Evolutionary conservation across 1,140 invertebrate species (phyloP).

Genomic region (Luehdorfia chinensis): DNA sequence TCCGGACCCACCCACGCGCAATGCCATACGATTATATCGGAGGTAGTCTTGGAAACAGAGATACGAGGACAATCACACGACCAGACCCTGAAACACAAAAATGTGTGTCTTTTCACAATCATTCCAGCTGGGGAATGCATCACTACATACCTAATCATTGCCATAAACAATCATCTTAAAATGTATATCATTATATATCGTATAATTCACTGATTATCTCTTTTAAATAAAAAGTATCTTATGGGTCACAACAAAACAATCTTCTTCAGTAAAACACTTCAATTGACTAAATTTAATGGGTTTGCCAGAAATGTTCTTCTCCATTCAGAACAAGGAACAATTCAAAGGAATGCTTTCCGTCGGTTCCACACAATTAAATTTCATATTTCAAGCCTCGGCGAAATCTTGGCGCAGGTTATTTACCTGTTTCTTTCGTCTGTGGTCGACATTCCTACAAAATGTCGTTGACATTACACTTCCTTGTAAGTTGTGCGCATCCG

Average conservation of each 20-base stretch:
- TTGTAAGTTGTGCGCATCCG: not conserved
- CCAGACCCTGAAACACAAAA: too few relatives aligned
- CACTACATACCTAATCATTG: too few relatives aligned
- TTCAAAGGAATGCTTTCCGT: constrained; percentile 1
- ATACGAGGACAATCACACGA: too few relatives aligned
- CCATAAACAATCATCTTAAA: too few relatives aligned
- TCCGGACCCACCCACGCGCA: too few relatives aligned
- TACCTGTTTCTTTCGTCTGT: not conserved
- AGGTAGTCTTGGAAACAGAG: too few relatives aligned
- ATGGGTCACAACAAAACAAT: constrained; percentile 8
- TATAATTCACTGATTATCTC: too few relatives aligned
- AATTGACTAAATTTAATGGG: constrained; percentile 11
- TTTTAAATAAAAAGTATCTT: too few relatives aligned
- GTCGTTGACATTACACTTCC: constrained; percentile 12
- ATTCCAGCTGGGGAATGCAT: too few relatives aligned
- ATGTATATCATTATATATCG: too few relatives aligned
- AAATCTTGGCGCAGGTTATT: not conserved
- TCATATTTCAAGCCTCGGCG: not conserved
- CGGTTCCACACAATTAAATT: constrained; percentile 8
- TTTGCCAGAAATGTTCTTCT: constrained; percentile 1
- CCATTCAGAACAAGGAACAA: constrained; percentile 1
- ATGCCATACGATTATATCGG: too few relatives aligned
- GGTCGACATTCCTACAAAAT: not conserved
- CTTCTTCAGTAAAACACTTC: constrained; percentile 9
- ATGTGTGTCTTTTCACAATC: too few relatives aligned